These are phyloP conservation scores for Drosophila nigrodunni DNA, from an alignment of 1,140 invertebrate species.

Conservation along the genomic window DNA sequence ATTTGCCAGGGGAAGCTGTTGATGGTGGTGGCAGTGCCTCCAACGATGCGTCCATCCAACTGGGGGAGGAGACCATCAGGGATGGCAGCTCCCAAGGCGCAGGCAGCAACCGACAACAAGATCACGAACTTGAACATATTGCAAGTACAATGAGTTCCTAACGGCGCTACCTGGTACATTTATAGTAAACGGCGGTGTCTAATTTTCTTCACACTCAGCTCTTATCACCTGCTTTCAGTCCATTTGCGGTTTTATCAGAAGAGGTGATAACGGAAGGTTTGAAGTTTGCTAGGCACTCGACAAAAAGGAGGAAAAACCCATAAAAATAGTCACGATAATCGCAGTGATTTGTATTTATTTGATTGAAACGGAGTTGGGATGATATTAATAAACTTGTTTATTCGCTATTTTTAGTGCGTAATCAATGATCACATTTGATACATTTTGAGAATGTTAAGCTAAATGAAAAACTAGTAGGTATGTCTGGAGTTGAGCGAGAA, in stretches of 20 bases:
- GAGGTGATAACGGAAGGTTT: not conserved
- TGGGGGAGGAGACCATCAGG: constrained; percentile 68
- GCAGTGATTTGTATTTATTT: not conserved
- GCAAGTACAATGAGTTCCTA: constrained; percentile 10
- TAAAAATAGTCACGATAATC: not conserved
- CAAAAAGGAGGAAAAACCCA: not conserved
- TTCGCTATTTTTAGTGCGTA: not conserved
- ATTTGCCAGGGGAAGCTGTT: constrained; percentile 86
- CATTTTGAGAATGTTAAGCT: too few species aligned
- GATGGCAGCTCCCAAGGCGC: constrained; percentile 57
- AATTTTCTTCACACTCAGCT: not conserved
- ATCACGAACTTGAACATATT: constrained; percentile 74
- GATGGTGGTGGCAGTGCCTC: constrained; percentile 85
- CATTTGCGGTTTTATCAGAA: not conserved
- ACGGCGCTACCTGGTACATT: not conserved
- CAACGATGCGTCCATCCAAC: constrained; percentile 85
- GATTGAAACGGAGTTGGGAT: not conserved
- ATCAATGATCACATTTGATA: not conserved
- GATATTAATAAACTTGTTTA: not conserved
- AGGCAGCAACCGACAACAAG: constrained; percentile 63
- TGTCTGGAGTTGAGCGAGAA: too few species aligned
- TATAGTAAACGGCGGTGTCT: not conserved
- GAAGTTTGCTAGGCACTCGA: not conserved
- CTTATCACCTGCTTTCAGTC: constrained; percentile 4
- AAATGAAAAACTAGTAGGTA: too few species aligned